phyloP scores from a whole-genome alignment of 2,113 vertebrate genomes.

The Oncorhynchus mykiss region DNA sequence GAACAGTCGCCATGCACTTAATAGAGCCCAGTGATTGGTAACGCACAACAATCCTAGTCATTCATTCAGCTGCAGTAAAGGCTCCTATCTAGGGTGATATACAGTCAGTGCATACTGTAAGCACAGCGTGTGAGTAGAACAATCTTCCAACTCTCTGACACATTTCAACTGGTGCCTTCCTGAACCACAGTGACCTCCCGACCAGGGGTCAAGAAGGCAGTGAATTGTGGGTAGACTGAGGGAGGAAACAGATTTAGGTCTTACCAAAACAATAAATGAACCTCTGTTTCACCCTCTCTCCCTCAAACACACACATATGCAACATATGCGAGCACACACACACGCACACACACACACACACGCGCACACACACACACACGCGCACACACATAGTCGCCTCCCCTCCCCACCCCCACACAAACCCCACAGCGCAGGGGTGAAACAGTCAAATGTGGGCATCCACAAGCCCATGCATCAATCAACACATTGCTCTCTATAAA shows the following conservation, averaged over 20 bases:
- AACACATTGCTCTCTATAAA: slow-evolving; percentile 26
- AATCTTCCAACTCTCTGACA: slow-evolving; percentile 9
- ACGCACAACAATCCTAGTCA: too few relatives aligned
- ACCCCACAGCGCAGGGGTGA: background rate
- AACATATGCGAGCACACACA: background rate
- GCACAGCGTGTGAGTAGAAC: slow-evolving; percentile 24
- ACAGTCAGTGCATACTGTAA: background rate
- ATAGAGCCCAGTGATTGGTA: too few relatives aligned
- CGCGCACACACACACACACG: background rate
- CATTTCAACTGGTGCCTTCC: too few relatives aligned
- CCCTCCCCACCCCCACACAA: background rate
- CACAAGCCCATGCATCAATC: slow-evolving; percentile 11
- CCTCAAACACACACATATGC: background rate
- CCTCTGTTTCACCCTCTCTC: too few relatives aligned
- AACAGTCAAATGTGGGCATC: slow-evolving; percentile 1
- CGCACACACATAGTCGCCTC: background rate
- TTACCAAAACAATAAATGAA: background rate
- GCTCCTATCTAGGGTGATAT: too few relatives aligned
- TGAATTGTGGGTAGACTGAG: slow-evolving; percentile 27
- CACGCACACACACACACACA: background rate
- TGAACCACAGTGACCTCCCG: slow-evolving; percentile 5
- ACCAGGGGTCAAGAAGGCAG: slow-evolving; percentile 35
- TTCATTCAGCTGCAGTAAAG: too few relatives aligned
- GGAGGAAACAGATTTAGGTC: background rate
- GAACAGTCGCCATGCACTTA: too few relatives aligned